Percentiles rank a stretch among this genome's conserved stretches.
phyloP scores from a whole-genome alignment of 2,797 vertebrate genomes.

The Sebastes miniatus region DNA sequence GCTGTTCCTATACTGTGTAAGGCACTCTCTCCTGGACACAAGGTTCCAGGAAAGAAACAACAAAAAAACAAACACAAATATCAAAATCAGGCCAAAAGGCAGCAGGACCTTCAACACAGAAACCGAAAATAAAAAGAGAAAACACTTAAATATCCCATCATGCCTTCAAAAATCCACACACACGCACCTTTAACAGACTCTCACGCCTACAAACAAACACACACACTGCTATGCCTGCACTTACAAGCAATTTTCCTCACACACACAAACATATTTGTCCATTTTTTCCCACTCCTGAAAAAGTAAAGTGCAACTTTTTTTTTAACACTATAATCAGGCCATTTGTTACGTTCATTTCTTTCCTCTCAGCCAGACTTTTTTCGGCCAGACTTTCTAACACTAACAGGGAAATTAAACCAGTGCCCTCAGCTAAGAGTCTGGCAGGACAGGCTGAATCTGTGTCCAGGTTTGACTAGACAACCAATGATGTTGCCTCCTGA shows the following conservation, averaged over 20 bases:
- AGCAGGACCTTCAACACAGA: constrained; percentile 45
- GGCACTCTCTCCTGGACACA: constrained; percentile 63
- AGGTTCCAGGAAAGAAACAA: constrained; percentile 33
- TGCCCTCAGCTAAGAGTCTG: not conserved
- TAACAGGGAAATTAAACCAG: constrained; percentile 1
- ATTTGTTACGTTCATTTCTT: not conserved
- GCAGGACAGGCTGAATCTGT: not conserved
- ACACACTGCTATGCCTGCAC: constrained; percentile 15
- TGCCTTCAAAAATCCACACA: constrained; percentile 22
- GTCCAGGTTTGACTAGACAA: constrained; percentile 3
- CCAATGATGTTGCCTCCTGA: constrained; percentile 4
- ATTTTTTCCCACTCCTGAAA: constrained; percentile 43
- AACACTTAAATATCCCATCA: constrained; percentile 32
- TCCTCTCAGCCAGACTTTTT: not conserved
- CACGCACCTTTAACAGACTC: constrained; percentile 12
- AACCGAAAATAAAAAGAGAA: constrained; percentile 9
- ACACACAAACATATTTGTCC: constrained; percentile 29
- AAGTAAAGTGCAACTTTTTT: constrained; percentile 80
- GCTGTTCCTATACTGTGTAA: constrained; percentile 40
- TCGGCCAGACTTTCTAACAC: constrained; percentile 1
- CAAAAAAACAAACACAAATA: constrained; percentile 4
- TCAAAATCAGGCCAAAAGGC: constrained; percentile 38
- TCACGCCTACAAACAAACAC: constrained; percentile 13
- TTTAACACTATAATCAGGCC: constrained; percentile 53
- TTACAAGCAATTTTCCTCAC: constrained; percentile 12